These are phyloP conservation scores for Habropoda laboriosa DNA, from an alignment of 1,140 invertebrate species.

Conservation along the genomic window DNA sequence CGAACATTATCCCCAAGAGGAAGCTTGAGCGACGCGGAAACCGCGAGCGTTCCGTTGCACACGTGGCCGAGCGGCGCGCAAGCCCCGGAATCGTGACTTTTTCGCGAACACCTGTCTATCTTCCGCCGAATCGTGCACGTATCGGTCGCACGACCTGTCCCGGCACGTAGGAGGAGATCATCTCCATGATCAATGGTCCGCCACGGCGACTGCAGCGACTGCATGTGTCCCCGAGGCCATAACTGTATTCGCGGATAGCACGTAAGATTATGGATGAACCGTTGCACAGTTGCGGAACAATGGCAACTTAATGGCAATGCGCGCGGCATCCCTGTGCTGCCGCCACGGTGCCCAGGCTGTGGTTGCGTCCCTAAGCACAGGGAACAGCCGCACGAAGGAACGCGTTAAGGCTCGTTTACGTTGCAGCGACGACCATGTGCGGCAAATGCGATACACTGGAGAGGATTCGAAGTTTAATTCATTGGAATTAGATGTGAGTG, in stretches of 20 bases:
- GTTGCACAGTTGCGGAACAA: constrained; percentile 73
- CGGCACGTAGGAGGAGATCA: constrained; percentile 64
- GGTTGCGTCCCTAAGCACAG: constrained; percentile 2
- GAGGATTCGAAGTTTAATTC: too few relatives aligned
- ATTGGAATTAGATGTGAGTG: too few relatives aligned
- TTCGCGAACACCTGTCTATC: constrained; percentile 69
- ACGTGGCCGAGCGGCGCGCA: constrained; percentile 51
- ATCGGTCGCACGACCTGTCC: constrained; percentile 69
- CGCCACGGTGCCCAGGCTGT: constrained; percentile 40
- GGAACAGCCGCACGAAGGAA: background rate
- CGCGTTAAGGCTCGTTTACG: background rate
- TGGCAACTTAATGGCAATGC: constrained; percentile 70
- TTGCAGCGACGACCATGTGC: background rate
- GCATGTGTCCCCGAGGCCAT: constrained; percentile 70
- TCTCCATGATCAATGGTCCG: constrained; percentile 72
- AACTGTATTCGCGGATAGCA: constrained; percentile 71
- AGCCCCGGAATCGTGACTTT: constrained; percentile 67
- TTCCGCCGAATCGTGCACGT: constrained; percentile 66
- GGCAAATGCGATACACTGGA: too few relatives aligned
- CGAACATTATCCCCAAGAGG: constrained; percentile 47
- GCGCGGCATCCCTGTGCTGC: constrained; percentile 17
- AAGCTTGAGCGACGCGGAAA: constrained; percentile 40
- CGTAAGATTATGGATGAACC: constrained; percentile 73
- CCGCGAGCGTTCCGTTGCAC: constrained; percentile 59
- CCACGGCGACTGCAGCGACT: constrained; percentile 54